phyloP scores from a whole-genome alignment of 2,888 invertebrate genomes.

The Rhodophaea formosa region DNA sequence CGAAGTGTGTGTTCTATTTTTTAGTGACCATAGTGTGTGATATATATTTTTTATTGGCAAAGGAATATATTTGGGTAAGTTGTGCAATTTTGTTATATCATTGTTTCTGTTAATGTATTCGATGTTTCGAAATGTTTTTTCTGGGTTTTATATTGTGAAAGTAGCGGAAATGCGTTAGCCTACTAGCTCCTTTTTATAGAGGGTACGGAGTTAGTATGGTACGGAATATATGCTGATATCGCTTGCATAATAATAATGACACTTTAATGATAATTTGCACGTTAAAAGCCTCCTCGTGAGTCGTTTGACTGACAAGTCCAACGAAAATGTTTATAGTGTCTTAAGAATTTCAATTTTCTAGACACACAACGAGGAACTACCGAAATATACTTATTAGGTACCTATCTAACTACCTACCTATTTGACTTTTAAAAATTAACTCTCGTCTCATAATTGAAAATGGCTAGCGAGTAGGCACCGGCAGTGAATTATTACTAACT shows the following conservation, averaged over 20 bases:
- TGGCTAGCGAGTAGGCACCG: too few species aligned
- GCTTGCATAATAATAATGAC: neutral
- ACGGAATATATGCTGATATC: neutral
- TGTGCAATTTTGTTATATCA: constrained; percentile 33
- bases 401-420: too few species aligned
- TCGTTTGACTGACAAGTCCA: too few species aligned
- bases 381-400: too few species aligned
- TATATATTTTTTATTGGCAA: constrained; percentile 28
- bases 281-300: too few species aligned
- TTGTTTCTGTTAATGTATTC: constrained; percentile 39
- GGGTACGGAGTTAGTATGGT: constrained; percentile 2
- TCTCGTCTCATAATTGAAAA: too few species aligned
- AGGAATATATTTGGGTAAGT: constrained; percentile 29
- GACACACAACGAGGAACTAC: too few species aligned
- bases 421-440: too few species aligned
- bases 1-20: constrained; percentile 35
- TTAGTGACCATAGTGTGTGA: constrained; percentile 34
- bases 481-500: too few species aligned
- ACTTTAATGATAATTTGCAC: too few species aligned
- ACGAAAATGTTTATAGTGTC: too few species aligned
- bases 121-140: constrained; percentile 42
- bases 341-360: too few species aligned
- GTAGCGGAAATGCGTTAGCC: constrained; percentile 27
- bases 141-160: constrained; percentile 46
- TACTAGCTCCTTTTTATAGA: constrained; percentile 14